Conservation (phyloP, 1,140 invertebrate genomes). For the Drosophila pectinifera region DNA sequence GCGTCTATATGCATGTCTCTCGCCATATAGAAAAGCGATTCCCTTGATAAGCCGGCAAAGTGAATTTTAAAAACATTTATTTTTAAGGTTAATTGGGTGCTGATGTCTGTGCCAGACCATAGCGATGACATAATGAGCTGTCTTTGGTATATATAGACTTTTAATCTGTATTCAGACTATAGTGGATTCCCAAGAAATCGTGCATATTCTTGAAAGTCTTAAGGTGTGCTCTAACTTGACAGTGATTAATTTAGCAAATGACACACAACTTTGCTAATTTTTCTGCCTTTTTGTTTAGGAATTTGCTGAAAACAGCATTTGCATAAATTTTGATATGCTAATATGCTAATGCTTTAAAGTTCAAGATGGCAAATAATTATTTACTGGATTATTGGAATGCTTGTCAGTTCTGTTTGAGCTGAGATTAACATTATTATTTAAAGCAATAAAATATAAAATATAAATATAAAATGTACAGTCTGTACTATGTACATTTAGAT, state of each 20-base stretch:
- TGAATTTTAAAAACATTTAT: conserved; percentile 43
- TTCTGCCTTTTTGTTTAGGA: neutral
- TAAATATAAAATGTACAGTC: no score
- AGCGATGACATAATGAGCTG: conserved; percentile 52
- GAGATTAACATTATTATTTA: no score
- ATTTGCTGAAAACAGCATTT: neutral
- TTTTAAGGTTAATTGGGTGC: conserved; percentile 71
- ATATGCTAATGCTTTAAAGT: conserved; percentile 11
- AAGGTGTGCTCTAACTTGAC: conserved; percentile 7
- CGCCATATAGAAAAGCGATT: conserved; percentile 22
- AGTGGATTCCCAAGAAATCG: conserved; percentile 13
- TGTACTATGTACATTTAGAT: neutral
- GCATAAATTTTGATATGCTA: conserved; percentile 1
- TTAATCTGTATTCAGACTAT: conserved; percentile 18
- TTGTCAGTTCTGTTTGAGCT: no score
- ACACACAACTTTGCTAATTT: conserved; percentile 27
- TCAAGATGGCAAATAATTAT: conserved; percentile 1
- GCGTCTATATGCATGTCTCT: conserved; percentile 16
- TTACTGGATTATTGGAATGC: conserved; percentile 1
- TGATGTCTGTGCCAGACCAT: conserved; percentile 32
- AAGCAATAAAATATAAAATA: no score
- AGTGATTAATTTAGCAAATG: conserved; percentile 35
- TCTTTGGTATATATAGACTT: conserved; percentile 17
- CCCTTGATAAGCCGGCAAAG: conserved; percentile 48
- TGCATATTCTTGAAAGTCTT: conserved; percentile 12